These are phyloP conservation scores for Heteromormyrus szaboi DNA, from an alignment of 2,797 vertebrate genomes.

Conservation along the genomic window DNA sequence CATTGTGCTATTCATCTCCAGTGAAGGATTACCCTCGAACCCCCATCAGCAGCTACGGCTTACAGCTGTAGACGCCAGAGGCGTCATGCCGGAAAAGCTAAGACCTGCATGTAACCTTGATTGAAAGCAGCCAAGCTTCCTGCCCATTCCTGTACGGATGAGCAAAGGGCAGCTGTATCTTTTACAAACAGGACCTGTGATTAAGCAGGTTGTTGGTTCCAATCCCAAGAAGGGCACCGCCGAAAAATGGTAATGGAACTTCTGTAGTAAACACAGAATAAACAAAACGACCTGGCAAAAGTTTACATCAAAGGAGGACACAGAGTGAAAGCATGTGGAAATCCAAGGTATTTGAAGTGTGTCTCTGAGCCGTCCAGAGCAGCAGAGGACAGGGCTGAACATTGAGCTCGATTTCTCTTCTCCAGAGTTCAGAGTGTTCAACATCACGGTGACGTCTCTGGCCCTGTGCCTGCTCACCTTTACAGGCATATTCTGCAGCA, in stretches of 20 bases:
- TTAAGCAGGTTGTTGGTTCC: background rate
- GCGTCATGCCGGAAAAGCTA: background rate
- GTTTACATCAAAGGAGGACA: background rate
- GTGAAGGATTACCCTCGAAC: background rate
- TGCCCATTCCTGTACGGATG: background rate
- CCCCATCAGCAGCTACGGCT: background rate
- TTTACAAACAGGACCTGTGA: background rate
- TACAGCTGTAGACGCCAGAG: background rate
- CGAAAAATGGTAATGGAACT: background rate
- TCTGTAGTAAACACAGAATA: background rate
- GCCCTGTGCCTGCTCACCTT: conserved; percentile 51
- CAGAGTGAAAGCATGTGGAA: background rate
- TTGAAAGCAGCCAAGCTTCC: background rate
- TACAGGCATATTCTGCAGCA: conserved; percentile 49
- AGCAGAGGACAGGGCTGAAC: background rate
- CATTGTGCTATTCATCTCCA: background rate
- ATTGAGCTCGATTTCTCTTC: background rate
- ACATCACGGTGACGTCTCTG: conserved; percentile 49
- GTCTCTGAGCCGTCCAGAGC: background rate
- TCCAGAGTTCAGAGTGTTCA: conserved; percentile 57
- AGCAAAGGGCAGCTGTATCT: background rate
- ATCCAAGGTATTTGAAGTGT: background rate
- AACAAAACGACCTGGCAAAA: background rate
- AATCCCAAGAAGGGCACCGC: background rate
- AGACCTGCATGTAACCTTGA: background rate